These are phyloP conservation scores for Sitta europaea DNA, from an alignment of 2,113 vertebrate genomes.

Conservation along the genomic window DNA sequence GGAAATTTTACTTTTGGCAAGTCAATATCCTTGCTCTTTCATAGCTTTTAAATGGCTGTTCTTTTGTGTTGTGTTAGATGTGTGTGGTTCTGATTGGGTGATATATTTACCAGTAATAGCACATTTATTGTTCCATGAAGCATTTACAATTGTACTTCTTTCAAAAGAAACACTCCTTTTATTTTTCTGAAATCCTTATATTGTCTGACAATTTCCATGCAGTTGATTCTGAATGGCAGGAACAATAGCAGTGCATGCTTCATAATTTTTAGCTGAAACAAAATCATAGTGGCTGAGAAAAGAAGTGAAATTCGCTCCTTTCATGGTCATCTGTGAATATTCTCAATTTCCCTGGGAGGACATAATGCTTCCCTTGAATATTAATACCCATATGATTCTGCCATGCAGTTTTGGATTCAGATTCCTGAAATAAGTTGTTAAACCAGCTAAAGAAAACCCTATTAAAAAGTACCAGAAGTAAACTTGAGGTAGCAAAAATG, in stretches of 20 bases:
- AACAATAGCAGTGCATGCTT: conserved; percentile 46
- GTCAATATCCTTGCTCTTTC: background rate
- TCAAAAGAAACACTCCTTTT: conserved; percentile 32
- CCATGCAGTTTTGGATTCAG: background rate
- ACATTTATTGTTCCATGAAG: conserved; percentile 23
- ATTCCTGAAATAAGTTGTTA: background rate
- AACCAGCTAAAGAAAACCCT: background rate
- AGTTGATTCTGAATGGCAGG: conserved; percentile 34
- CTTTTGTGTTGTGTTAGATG: conserved; percentile 24
- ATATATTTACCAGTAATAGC: conserved; percentile 43
- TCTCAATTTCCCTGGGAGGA: background rate
- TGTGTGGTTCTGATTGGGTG: conserved; percentile 18
- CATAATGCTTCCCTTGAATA: conserved; percentile 26
- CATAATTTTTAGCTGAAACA: conserved; percentile 45
- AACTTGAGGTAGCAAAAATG: background rate
- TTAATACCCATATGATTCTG: background rate
- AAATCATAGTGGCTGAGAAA: conserved; percentile 36
- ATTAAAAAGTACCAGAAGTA: background rate
- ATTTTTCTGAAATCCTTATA: conserved; percentile 35
- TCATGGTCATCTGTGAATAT: conserved; percentile 40
- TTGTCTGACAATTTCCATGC: conserved; percentile 44
- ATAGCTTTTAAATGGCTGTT: background rate
- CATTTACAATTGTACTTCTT: conserved; percentile 18
- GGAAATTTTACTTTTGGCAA: conserved; percentile 7
- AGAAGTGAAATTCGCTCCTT: conserved; percentile 46